Percentiles rank a stretch among this genome's conserved stretches.
Conservation (phyloP, 2,888 invertebrate species). For the Athetis lepigone region DNA sequence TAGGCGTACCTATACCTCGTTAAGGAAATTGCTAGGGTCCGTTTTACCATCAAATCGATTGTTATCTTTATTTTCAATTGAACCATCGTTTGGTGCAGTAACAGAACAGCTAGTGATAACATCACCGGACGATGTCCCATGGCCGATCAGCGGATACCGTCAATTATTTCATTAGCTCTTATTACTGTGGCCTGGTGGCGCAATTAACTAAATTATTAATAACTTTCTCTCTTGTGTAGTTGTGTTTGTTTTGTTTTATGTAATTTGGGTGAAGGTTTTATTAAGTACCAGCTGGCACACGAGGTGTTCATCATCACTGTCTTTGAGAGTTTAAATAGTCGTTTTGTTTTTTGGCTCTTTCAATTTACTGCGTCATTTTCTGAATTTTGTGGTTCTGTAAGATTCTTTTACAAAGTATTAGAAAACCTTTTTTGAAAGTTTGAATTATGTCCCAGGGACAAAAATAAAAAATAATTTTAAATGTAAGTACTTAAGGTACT, state of each 20-base stretch:
- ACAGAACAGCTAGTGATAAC: constrained; percentile 42
- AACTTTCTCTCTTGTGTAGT: constrained; percentile 66
- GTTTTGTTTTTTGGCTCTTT: too few species aligned
- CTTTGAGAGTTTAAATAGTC: too few species aligned
- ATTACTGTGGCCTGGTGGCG: constrained; percentile 64
- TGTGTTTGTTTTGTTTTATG: constrained; percentile 24
- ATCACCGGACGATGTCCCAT: constrained; percentile 45
- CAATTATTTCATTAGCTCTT: constrained; percentile 83
- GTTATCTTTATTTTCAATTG: constrained; percentile 52
- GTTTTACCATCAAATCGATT: constrained; percentile 30
- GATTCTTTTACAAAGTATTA: too few species aligned
- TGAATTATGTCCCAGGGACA: too few species aligned
- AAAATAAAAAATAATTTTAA: too few species aligned
- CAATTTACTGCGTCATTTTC: too few species aligned
- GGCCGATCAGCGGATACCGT: constrained; percentile 71
- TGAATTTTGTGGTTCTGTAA: too few species aligned
- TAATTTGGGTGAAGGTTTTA: background rate
- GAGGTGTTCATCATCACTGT: too few species aligned
- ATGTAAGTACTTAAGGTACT: too few species aligned
- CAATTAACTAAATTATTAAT: constrained; percentile 67
- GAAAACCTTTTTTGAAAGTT: too few species aligned
- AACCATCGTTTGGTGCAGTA: constrained; percentile 28
- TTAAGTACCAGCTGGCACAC: constrained; percentile 6
- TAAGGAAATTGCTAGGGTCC: constrained; percentile 18
- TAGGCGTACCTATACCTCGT: background rate